phyloP scores from a whole-genome alignment of 1,140 invertebrate genomes.

The Nylanderia fulva region DNA sequence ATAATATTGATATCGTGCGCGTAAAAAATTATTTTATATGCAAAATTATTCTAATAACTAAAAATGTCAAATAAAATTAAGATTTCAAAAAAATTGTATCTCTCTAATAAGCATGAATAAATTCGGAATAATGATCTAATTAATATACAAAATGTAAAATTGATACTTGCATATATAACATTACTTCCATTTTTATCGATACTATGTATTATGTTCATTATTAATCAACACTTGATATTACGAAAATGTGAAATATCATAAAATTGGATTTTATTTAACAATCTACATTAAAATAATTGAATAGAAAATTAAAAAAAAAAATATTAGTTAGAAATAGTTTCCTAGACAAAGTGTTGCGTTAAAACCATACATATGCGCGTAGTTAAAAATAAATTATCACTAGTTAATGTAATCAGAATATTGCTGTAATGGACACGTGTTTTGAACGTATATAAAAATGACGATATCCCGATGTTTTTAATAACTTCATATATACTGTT shows the following conservation, averaged over 20 bases:
- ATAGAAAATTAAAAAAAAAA: background rate
- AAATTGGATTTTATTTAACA: background rate
- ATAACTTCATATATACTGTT: background rate
- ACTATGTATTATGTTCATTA: background rate
- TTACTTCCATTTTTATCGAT: background rate
- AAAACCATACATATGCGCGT: background rate
- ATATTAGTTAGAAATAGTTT: background rate
- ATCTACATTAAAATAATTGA: background rate
- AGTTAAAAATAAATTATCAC: constrained; percentile 2
- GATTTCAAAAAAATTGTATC: background rate
- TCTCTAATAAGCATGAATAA: background rate
- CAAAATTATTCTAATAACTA: background rate
- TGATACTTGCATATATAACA: background rate
- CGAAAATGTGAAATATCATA: background rate
- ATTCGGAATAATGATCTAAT: background rate
- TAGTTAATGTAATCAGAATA: background rate
- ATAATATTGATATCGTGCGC: background rate
- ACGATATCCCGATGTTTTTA: background rate
- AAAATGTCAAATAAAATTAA: background rate
- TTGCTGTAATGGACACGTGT: background rate
- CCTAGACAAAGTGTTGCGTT: background rate
- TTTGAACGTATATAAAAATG: constrained; percentile 3
- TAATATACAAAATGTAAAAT: background rate
- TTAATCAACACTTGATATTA: background rate
- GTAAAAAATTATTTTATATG: background rate